A percentile compares a stretch with the other conserved stretches of the same genome.
Evolutionary conservation across 2,888 invertebrate species (phyloP).

Genomic region (Alcis repandata): DNA sequence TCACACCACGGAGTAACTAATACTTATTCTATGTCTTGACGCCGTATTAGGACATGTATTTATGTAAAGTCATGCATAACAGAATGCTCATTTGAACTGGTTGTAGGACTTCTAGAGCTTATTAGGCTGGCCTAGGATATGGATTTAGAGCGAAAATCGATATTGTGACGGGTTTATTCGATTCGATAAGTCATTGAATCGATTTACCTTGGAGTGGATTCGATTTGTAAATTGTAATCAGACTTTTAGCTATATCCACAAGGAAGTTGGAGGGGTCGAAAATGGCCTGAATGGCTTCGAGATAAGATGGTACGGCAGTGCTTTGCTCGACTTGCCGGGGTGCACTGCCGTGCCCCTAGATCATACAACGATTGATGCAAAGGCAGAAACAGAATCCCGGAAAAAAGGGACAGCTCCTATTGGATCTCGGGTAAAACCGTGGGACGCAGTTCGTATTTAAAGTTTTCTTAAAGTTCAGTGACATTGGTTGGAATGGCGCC

Average conservation of each 20-base stretch:
- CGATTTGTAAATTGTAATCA: background rate
- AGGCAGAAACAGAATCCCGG: too few relatives aligned
- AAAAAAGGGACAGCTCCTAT: too few relatives aligned
- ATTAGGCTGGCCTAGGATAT: constrained; percentile 2
- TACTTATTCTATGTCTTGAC: constrained; percentile 3
- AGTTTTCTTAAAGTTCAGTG: too few relatives aligned
- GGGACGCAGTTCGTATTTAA: too few relatives aligned
- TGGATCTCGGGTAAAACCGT: too few relatives aligned
- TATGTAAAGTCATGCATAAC: constrained; percentile 38
- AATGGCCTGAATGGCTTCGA: too few relatives aligned
- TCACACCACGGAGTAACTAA: constrained; percentile 33
- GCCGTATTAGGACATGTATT: constrained; percentile 28
- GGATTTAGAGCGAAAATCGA: constrained; percentile 30
- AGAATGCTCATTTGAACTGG: constrained; percentile 26
- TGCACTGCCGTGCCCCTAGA: too few relatives aligned
- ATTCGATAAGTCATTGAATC: constrained; percentile 15
- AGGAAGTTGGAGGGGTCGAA: too few relatives aligned
- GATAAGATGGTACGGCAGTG: too few relatives aligned
- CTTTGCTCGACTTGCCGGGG: too few relatives aligned
- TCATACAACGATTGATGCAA: too few relatives aligned
- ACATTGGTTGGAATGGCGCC: too few relatives aligned
- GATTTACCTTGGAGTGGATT: constrained; percentile 1
- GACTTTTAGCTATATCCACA: background rate
- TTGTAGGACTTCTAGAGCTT: constrained; percentile 6
- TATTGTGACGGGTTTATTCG: constrained; percentile 25